These are phyloP conservation scores for Synergus gifuensis DNA, from an alignment of 2,888 invertebrate genomes.

Conservation along the genomic window DNA sequence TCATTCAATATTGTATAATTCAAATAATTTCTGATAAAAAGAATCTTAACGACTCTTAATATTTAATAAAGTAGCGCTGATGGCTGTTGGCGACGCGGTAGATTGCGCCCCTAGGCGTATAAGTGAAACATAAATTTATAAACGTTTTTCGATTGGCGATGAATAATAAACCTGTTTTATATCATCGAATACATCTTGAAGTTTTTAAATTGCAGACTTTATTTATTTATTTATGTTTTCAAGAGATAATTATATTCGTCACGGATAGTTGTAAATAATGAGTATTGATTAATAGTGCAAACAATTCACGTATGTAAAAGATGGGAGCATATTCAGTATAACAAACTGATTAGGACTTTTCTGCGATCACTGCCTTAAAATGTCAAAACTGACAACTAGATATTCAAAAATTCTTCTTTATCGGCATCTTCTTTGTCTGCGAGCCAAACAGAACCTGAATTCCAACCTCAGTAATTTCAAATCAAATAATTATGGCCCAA, in stretches of 20 bases:
- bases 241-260: neutral
- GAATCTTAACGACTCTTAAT: neutral
- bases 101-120: constrained; percentile 12
- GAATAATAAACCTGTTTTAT: constrained; percentile 24
- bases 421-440: constrained; percentile 7
- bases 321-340: too few relatives aligned
- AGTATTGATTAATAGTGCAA: neutral
- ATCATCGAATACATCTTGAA: neutral
- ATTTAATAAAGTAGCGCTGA: neutral
- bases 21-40: neutral
- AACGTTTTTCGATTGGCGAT: neutral
- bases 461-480: neutral
- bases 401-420: neutral
- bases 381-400: too few relatives aligned
- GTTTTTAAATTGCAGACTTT: neutral
- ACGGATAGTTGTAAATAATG: neutral
- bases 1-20: neutral
- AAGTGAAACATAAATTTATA: constrained; percentile 25
- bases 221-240: neutral
- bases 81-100: neutral
- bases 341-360: too few relatives aligned
- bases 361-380: too few relatives aligned
- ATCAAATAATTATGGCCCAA: constrained; percentile 29
- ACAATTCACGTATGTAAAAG: too few relatives aligned
- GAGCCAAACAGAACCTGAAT: neutral